Evolutionary conservation across 2,113 vertebrate genomes (phyloP).

Genomic region (Alligator sinensis): DNA sequence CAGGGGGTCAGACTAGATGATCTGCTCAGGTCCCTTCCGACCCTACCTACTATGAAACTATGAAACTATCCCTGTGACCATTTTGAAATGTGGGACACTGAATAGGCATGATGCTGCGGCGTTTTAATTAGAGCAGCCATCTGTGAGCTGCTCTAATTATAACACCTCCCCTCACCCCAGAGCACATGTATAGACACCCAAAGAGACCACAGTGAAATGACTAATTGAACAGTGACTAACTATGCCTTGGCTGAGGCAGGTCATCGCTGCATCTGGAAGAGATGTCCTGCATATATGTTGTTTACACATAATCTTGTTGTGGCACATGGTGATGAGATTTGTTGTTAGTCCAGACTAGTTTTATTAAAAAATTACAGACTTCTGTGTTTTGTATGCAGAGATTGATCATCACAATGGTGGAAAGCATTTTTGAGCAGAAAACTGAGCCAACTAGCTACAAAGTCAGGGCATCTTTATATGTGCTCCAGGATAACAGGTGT

Average conservation of each 20-base stretch:
- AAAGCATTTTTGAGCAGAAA: neutral
- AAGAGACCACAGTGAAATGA: too few species aligned
- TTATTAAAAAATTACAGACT: neutral
- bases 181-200: neutral
- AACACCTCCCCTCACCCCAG: too few species aligned
- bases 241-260: neutral
- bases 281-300: slow-evolving; percentile 5
- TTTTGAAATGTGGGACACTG: too few species aligned
- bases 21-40: too few species aligned
- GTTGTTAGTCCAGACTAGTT: slow-evolving; percentile 38
- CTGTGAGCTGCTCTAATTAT: too few species aligned
- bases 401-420: neutral
- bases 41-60: too few species aligned
- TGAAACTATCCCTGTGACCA: too few species aligned
- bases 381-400: neutral
- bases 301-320: neutral
- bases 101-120: too few species aligned
- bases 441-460: neutral
- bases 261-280: neutral
- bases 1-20: too few species aligned
- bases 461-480: too few species aligned
- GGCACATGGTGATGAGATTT: slow-evolving; percentile 20
- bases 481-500: too few species aligned
- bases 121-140: too few species aligned
- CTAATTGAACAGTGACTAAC: neutral